Conservation (phyloP, 2,888 invertebrate species). For the Idaea aversata region DNA sequence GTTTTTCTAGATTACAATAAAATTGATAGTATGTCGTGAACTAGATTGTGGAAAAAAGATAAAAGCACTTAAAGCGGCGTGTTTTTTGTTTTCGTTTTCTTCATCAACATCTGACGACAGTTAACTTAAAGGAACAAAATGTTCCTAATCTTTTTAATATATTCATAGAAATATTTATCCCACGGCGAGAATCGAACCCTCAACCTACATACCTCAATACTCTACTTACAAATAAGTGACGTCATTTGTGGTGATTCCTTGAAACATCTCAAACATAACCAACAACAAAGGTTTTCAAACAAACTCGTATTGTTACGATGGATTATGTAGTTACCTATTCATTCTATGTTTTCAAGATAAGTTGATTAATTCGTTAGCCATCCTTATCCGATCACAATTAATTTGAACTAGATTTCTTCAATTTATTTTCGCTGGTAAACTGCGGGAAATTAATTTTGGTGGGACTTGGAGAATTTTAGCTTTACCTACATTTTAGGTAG, state of each 20-base stretch:
- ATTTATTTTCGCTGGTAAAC: neutral
- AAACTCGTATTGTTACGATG: conserved; percentile 30
- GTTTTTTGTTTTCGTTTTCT: no score
- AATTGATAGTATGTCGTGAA: no score
- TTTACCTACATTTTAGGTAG: no score
- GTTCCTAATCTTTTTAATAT: no score
- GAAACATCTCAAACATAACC: conserved; percentile 15
- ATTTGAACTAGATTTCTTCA: conserved; percentile 1
- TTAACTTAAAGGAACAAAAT: no score
- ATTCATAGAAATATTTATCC: no score
- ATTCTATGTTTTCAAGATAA: conserved; percentile 16
- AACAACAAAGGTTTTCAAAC: conserved; percentile 18
- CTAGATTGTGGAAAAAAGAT: no score
- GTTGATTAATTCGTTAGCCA: conserved; percentile 15
- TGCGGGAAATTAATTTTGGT: neutral
- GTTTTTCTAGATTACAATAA: no score
- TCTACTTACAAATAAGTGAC: neutral
- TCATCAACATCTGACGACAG: no score
- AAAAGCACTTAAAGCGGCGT: no score
- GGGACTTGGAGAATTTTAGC: neutral
- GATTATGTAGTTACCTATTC: conserved; percentile 15
- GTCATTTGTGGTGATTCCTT: conserved; percentile 9
- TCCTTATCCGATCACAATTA: neutral
- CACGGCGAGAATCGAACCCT: no score
- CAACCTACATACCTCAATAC: no score